Evolutionary conservation across 2,797 vertebrate species (phyloP).

Genomic region (Melanogrammus aeglefinus): DNA sequence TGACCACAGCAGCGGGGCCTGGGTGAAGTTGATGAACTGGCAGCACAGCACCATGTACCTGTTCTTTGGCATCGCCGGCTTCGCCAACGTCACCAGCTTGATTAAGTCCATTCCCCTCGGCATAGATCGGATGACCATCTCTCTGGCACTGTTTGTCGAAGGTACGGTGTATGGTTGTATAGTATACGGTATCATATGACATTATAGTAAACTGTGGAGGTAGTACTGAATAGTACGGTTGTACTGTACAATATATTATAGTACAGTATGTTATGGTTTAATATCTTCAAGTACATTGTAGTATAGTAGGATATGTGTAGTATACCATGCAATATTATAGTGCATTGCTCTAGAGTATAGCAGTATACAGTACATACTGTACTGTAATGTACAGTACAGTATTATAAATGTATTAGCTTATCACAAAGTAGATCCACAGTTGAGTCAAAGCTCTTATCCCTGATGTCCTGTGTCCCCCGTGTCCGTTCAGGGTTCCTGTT

Average conservation of each 20-base stretch:
- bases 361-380: neutral
- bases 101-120: slow-evolving; percentile 68
- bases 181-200: neutral
- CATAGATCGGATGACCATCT: slow-evolving; percentile 78
- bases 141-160: slow-evolving; percentile 84
- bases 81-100: slow-evolving; percentile 66
- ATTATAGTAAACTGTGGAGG: neutral
- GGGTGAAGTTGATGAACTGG: slow-evolving; percentile 98
- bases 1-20: slow-evolving; percentile 43
- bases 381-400: neutral
- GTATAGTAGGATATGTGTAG: neutral
- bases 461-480: neutral
- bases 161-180: slow-evolving; percentile 62
- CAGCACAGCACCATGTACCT: slow-evolving; percentile 98
- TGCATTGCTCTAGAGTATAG: neutral
- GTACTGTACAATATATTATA: neutral
- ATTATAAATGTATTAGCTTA: neutral
- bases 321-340: neutral
- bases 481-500: slow-evolving; percentile 85
- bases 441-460: neutral
- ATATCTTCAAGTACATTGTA: neutral
- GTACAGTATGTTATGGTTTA: neutral
- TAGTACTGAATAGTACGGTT: neutral
- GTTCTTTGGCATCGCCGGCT: slow-evolving; percentile 84
- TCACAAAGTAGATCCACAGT: neutral